Base-by-base conservation (phyloP, 1,140 invertebrate genomes). In the Colletes gigas region DNA sequence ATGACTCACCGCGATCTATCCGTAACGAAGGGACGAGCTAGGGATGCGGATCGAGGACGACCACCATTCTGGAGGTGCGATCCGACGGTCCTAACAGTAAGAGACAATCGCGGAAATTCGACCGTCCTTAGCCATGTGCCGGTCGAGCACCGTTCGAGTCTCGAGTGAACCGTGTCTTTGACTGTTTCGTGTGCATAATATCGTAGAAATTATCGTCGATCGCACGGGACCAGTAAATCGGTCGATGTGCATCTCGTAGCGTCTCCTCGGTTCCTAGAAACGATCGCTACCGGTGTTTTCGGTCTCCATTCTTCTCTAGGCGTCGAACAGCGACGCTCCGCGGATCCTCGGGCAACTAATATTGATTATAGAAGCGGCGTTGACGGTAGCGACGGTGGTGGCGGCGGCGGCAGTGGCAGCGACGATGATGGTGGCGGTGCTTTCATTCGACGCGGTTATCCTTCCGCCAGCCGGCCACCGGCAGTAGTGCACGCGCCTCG, bases 341-440 rank as follows among this genome's bases (percentile, higher is more conserved):
- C 90, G 90, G 89, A 87, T 86, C 60, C 76, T 78, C 82, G 80
- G 83, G 78, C 86, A 86, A 90, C 90, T 88, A 91, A 90, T 91
- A 92, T 92, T 91, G 91, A 92, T 92, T 91, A 88, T 88, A 88
- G 90, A 91, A 91, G 86, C 87, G 80, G 60, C 63, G 80, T 75
- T 50, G 67, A 50, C 57, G n/a, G 59, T 54, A 70, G 21, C 52
- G 76, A 63, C 67, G 80, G 57, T 10, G 73, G 69, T 5, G 75
- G 41, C 14, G 74, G 71, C 12, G 81, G 66, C n/a, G 69, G 69
- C 14, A 59, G 50, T n/a, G 70, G 78, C 65, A 72, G 70, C 21
- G 59, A 60, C 62, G 76, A 83, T 41, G 72, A 70, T 39, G 57
- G 63, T 12, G 71, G 62, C 63, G 82, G 54, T 60, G 79, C 52